Percentiles rank a stretch among this genome's conserved stretches.
phyloP scores from a whole-genome alignment of 1,140 invertebrate species.

The Maconellicoccus hirsutus region DNA sequence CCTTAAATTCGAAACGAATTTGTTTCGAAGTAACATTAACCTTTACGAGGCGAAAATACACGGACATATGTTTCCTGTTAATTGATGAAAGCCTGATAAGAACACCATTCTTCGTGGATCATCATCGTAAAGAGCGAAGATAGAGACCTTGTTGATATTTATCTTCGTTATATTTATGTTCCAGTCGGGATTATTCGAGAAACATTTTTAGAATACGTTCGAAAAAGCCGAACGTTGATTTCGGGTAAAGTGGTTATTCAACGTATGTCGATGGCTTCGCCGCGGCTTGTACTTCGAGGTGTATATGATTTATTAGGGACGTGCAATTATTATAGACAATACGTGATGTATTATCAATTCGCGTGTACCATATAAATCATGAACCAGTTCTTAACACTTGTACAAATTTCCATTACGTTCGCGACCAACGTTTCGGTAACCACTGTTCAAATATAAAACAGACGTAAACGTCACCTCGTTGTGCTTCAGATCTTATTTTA shows the following conservation, averaged over 20 bases:
- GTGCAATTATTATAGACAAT: no score
- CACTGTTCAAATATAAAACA: neutral
- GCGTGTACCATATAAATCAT: neutral
- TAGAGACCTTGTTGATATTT: conserved; percentile 2
- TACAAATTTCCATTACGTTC: neutral
- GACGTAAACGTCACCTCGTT: conserved; percentile 2
- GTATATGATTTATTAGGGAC: no score
- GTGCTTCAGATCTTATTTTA: neutral
- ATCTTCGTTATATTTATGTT: conserved; percentile 1
- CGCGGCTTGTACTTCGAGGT: no score
- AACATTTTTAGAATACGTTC: no score
- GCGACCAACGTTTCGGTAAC: neutral
- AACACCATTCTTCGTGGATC: neutral
- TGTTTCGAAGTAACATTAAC: neutral
- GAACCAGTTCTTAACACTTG: neutral
- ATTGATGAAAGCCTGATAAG: neutral
- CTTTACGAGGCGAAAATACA: neutral
- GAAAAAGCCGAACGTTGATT: no score
- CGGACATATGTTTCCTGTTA: conserved; percentile 7
- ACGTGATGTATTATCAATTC: no score
- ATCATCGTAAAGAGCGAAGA: conserved; percentile 2
- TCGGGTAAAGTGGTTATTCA: no score
- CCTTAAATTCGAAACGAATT: neutral
- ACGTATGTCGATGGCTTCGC: no score
- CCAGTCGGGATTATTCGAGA: neutral